Percentiles rank a stretch among this genome's conserved stretches.
Conservation (phyloP, 2,113 vertebrate genomes). For the Laticauda laticaudata region DNA sequence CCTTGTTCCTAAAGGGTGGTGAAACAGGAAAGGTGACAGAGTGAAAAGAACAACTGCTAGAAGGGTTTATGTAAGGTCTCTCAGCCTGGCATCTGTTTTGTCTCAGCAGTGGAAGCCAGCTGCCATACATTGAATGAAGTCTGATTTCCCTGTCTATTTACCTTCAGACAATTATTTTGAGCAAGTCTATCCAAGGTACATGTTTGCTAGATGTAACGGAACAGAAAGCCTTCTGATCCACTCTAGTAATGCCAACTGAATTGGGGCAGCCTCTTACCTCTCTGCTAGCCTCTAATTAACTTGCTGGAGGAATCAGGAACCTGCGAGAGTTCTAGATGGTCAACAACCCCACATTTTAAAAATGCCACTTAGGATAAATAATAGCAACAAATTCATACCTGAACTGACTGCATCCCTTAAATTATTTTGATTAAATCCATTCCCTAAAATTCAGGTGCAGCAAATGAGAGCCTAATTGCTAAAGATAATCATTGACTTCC, state of each 20-base stretch:
- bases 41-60: background rate
- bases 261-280: background rate
- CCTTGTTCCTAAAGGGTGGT: background rate
- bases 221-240: background rate
- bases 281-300: background rate
- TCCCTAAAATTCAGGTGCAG: background rate
- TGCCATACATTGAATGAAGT: background rate
- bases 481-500: background rate
- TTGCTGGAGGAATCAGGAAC: background rate
- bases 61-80: background rate
- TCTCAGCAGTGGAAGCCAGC: background rate
- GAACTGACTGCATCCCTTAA: background rate
- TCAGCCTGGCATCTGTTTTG: background rate
- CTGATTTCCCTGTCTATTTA: background rate
- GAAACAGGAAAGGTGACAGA: background rate
- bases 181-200: background rate
- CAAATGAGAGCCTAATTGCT: background rate
- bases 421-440: background rate
- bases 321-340: background rate
- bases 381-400: background rate
- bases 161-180: background rate
- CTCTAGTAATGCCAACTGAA: background rate
- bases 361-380: background rate
- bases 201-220: background rate
- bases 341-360: background rate